Evolutionary conservation across 2,113 vertebrate species (phyloP), one percentile per base, ranked within the genome.

Genomic region (Machaerirhynchus nigripectus): DNA sequence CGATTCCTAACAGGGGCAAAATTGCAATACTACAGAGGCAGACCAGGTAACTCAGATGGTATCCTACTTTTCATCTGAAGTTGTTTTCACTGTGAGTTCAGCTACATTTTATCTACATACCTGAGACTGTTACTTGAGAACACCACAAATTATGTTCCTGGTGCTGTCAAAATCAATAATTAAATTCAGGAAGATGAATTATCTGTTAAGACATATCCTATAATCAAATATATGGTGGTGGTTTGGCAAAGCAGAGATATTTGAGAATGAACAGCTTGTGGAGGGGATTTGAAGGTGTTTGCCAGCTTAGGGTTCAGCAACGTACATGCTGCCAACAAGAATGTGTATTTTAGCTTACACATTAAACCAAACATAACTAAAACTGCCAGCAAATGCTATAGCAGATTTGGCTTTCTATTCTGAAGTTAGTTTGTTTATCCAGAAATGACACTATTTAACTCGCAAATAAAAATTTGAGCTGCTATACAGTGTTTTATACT

Each of bases 291-390:
- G 87, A 89, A 89, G 49, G 23, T 40, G 40, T 37, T 61, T 85
- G 65, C 56, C 73, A 90, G 30, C 9, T 89, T 70, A 78, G 24
- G 7, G 20, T 44, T 86, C 52, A 90, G 67, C 47, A 84, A 22
- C 7, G 15, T 21, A 70, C 21, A 30, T 40, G 9, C n/a, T 92
- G 64, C 79, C 90, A 94, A 63, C 37, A 94, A 81, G 30, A 75
- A 74, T 0, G 0, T 49, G 30, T 67, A 74, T 70, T 91, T 67
- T 57, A 92, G 60, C 68, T 94, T 78, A 92, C n/a, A 81, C n/a
- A 40, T 57, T 57, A 73, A 89, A 84, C 23, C 30, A 83, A 96
- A 89, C 42, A 94, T 56, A 93, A 93, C 65, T 81, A 96, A 93
- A 95, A 67, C 53, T 67, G 53, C 61, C 50, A 82, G 73, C 39